phyloP scores from a whole-genome alignment of 1,140 invertebrate genomes.

The Procambarus clarkii region DNA sequence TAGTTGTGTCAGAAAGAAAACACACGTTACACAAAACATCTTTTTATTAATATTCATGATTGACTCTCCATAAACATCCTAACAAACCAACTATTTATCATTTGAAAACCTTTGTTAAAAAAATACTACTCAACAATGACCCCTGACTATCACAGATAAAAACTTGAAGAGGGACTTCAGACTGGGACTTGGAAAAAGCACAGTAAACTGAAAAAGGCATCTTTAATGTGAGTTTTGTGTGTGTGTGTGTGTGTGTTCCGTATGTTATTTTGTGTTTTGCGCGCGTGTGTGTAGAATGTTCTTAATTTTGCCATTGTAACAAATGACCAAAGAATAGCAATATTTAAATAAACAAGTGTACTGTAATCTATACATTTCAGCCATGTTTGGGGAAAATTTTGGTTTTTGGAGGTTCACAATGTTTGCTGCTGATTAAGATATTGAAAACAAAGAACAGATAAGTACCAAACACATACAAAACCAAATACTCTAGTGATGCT shows the following conservation, averaged over 20 bases:
- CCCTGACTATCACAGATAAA: slow-evolving; percentile 50
- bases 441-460: too few species aligned
- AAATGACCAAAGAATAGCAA: background rate
- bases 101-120: slow-evolving; percentile 40
- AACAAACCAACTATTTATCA: slow-evolving; percentile 50
- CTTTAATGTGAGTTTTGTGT: too few species aligned
- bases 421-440: background rate
- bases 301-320: background rate
- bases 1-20: background rate
- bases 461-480: too few species aligned
- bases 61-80: slow-evolving; percentile 51
- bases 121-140: slow-evolving; percentile 37
- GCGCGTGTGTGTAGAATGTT: background rate
- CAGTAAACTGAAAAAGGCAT: background rate
- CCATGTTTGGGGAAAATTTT: background rate
- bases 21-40: slow-evolving; percentile 33
- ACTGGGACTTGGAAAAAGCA: slow-evolving; percentile 17
- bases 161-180: slow-evolving; percentile 47
- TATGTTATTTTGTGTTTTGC: too few species aligned
- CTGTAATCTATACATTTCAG: background rate
- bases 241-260: background rate
- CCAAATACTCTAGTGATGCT: background rate
- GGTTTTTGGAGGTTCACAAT: background rate
- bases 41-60: slow-evolving; percentile 53
- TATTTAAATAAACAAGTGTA: background rate